Evolutionary conservation across 1,140 invertebrate species (phyloP).

Genomic region (Ostrea edulis): DNA sequence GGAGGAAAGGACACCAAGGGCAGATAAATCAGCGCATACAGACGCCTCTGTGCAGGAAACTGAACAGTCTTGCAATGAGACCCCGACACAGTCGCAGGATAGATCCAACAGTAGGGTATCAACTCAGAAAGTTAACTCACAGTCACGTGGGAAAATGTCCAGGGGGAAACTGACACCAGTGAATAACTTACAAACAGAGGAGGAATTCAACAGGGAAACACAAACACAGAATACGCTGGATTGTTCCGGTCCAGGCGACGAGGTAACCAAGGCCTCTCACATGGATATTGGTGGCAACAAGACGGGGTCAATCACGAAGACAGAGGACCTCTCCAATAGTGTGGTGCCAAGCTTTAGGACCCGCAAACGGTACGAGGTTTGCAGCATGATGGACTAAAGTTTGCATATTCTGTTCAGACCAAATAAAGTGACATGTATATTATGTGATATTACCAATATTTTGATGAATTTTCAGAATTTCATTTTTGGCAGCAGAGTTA

Average conservation of each 20-base stretch:
- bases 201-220: not conserved
- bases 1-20: not conserved
- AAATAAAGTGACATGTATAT: not conserved
- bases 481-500: slow-evolving; percentile 14
- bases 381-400: not conserved
- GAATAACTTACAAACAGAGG: not conserved
- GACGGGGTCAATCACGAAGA: slow-evolving; percentile 58
- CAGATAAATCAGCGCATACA: not conserved
- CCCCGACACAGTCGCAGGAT: not conserved
- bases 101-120: not conserved
- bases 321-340: slow-evolving; percentile 33
- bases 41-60: not conserved
- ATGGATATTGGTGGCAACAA: slow-evolving; percentile 55
- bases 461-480: slow-evolving; percentile 9
- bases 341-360: slow-evolving; percentile 56
- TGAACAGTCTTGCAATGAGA: not conserved
- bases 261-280: slow-evolving; percentile 22
- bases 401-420: not conserved
- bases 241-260: too few relatives aligned
- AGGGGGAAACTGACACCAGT: not conserved
- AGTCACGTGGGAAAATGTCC: not conserved
- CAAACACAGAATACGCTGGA: not conserved
- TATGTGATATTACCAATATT: not conserved
- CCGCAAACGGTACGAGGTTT: slow-evolving; percentile 56
- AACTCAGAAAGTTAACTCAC: not conserved